Base-by-base conservation (phyloP, 2,797 vertebrate genomes). In the Paedocypris micromegethes region DNA sequence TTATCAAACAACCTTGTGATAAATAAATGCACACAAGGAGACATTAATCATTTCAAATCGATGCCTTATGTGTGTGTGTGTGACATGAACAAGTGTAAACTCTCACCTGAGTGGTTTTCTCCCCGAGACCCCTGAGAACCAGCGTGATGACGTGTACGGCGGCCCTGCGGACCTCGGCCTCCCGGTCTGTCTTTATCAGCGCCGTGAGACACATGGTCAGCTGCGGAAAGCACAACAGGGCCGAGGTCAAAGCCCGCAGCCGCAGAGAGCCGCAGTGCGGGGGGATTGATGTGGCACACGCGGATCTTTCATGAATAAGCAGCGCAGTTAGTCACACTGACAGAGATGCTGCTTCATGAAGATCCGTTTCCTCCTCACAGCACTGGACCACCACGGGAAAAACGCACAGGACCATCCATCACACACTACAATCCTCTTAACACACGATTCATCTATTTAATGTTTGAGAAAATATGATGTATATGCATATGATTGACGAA, bases 111-210 rank as follows among this genome's bases (percentile, higher is more conserved):
- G 93, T 92, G 67, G 90, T 83, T 81, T 88, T 91, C 66, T 91
- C 85, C 7, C 93, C 88, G 67, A 98, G 94, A 53, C 95, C 96
- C 64, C 88, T 86, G 3, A 98, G 88, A 76, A 98, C 84, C 74
- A 93, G 39, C 53, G 89, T 86, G 55, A 98, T 87, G 57, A 97
- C 92, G 0, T 97, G 92, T 67, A 98, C 81, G 0, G 93, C 94
- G 0, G 96, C 95, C 84, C 95, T 88, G 66, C 95, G 92, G 70
- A 95, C 95, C 68, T 93, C 91, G 0, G 81, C 88, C 67, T 94
- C 86, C 3, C 60, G 83, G 78, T 98, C 96, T 0, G 88, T 95
- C 80, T 85, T 93, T 64, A 93, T 91, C 53, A 95, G 56, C 2
- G 93, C 87, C 0, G 88, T 90, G 78, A 98, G 81, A 77, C 96